These are phyloP conservation scores for Metellina segmentata DNA, from an alignment of 2,888 invertebrate genomes.

Conservation along the genomic window DNA sequence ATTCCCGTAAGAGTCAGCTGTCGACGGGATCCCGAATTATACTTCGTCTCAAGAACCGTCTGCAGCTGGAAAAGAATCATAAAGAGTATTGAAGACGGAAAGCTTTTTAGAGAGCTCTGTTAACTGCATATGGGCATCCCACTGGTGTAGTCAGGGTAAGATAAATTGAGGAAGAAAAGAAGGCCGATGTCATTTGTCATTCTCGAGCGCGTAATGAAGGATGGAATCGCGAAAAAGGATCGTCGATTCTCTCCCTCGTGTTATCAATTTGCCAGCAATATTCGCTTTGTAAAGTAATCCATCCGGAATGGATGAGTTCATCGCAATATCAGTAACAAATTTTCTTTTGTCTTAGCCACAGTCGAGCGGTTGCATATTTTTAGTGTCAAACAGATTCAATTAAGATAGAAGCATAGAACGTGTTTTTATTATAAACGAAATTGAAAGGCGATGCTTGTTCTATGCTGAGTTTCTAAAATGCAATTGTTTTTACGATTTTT, in stretches of 20 bases:
- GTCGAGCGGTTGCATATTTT: background rate
- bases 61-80: background rate
- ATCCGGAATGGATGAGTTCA: background rate
- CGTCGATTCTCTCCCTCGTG: background rate
- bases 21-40: background rate
- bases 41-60: background rate
- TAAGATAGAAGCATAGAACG: background rate
- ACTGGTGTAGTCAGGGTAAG: background rate
- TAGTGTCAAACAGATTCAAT: background rate
- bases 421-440: background rate
- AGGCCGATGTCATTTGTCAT: constrained; percentile 19
- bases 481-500: background rate
- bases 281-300: background rate
- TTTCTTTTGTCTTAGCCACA: background rate
- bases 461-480: background rate
- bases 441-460: background rate
- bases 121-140: constrained; percentile 1
- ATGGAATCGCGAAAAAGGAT: background rate
- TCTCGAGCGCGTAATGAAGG: constrained; percentile 7
- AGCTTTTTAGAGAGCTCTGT: background rate
- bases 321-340: background rate
- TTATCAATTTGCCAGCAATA: background rate
- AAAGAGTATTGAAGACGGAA: background rate
- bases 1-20: background rate
- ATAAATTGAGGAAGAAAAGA: constrained; percentile 16